Conservation (phyloP, 1,140 invertebrate genomes). For the Samia ricini region DNA sequence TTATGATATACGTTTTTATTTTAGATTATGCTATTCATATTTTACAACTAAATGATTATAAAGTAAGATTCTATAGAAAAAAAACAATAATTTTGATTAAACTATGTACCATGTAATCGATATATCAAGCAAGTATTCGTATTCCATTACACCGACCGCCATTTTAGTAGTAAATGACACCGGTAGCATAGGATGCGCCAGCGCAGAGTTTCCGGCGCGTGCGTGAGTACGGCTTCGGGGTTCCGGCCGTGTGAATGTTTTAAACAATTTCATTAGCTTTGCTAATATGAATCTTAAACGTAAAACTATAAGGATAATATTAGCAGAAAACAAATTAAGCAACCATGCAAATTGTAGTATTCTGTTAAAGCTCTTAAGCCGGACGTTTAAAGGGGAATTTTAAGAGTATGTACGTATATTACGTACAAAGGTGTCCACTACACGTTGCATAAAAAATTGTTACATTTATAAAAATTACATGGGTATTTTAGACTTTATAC, state of each 20-base stretch:
- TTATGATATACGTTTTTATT: too few species aligned
- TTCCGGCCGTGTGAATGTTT: slow-evolving; percentile 40
- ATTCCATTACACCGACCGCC: slow-evolving; percentile 38
- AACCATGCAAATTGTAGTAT: too few species aligned
- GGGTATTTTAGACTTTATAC: too few species aligned
- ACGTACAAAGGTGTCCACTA: too few species aligned
- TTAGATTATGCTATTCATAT: too few species aligned
- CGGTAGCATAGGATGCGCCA: slow-evolving; percentile 52
- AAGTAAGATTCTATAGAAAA: too few species aligned
- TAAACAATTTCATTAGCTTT: slow-evolving; percentile 1
- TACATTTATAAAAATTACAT: too few species aligned
- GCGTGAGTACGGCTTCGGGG: slow-evolving; percentile 67
- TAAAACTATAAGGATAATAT: too few species aligned
- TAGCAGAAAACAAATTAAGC: too few species aligned
- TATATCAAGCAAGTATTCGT: slow-evolving; percentile 44
- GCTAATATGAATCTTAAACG: too few species aligned
- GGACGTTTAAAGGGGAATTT: slow-evolving; percentile 25
- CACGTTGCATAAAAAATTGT: too few species aligned
- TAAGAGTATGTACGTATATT: background rate
- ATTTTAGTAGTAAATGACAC: slow-evolving; percentile 45
- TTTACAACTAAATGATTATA: too few species aligned
- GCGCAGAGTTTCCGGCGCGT: slow-evolving; percentile 66
- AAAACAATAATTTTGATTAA: background rate
- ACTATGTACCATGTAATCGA: slow-evolving; percentile 36
- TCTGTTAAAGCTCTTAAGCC: slow-evolving; percentile 6